Conservation (phyloP, 1,140 invertebrate species). For the Penaeus chinensis region DNA sequence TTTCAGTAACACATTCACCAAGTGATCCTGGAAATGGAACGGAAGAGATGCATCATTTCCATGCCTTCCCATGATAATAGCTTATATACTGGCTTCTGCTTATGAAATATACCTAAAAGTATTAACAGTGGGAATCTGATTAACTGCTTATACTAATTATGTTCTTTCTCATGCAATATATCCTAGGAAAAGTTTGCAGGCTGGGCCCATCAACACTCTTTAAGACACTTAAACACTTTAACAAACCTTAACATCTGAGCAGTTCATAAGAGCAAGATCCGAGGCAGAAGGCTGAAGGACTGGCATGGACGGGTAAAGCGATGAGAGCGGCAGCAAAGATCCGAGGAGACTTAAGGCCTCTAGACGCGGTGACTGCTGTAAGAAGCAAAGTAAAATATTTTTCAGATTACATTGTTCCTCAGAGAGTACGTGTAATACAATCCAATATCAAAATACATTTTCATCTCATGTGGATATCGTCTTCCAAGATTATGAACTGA, state of each 20-base stretch:
- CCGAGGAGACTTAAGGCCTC: conserved; percentile 94
- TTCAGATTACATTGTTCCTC: not conserved
- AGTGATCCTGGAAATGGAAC: conserved; percentile 79
- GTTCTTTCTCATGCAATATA: too few species aligned
- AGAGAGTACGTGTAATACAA: too few species aligned
- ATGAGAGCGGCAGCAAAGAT: conserved; percentile 84
- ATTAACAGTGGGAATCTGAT: too few species aligned
- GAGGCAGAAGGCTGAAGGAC: conserved; percentile 82
- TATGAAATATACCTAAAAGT: too few species aligned
- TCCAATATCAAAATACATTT: too few species aligned
- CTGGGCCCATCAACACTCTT: too few species aligned
- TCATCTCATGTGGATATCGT: too few species aligned
- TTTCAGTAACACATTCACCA: conserved; percentile 86
- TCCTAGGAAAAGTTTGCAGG: not conserved
- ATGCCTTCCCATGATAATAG: not conserved
- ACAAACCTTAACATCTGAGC: conserved; percentile 82
- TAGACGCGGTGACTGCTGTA: conserved; percentile 80
- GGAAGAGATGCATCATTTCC: conserved; percentile 27
- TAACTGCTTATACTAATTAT: not conserved
- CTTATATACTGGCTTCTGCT: not conserved
- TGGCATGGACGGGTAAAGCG: conserved; percentile 80
- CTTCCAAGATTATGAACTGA: not conserved
- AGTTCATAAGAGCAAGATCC: conserved; percentile 78
- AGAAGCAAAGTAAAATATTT: conserved; percentile 49
- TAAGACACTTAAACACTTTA: not conserved